Evolutionary conservation across 2,797 vertebrate species (phyloP).

Genomic region (Phylloscopus collybita): DNA sequence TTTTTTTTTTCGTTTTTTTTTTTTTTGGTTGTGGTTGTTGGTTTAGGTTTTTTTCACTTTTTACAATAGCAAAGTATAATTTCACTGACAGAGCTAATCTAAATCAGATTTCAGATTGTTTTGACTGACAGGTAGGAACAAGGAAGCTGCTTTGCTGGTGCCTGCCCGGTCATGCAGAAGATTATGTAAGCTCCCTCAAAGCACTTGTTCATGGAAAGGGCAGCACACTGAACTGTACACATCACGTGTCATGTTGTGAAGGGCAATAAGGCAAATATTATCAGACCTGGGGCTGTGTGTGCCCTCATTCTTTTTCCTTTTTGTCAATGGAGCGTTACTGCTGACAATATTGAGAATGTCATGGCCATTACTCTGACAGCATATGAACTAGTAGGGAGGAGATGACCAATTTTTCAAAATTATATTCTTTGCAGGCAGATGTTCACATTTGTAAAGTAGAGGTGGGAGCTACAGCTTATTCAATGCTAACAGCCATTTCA

Average conservation of each 20-base stretch:
- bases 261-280: background rate
- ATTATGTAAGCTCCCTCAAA: background rate
- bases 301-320: background rate
- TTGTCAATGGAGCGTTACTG: background rate
- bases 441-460: background rate
- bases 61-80: background rate
- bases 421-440: background rate
- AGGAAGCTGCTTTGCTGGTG: background rate
- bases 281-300: background rate
- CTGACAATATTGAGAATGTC: conserved; percentile 19
- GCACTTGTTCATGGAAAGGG: conserved; percentile 18
- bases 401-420: background rate
- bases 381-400: background rate
- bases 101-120: background rate
- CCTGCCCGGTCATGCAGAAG: conserved; percentile 11
- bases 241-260: background rate
- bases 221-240: background rate
- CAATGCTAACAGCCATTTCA: background rate
- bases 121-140: background rate
- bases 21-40: fast-evolving
- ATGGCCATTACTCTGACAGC: background rate
- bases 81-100: background rate
- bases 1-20: too few species aligned
- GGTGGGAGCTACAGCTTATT: background rate
- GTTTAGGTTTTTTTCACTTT: fast-evolving